phyloP scores from a whole-genome alignment of 2,797 vertebrate species.

The Pogoniulus pusillus region DNA sequence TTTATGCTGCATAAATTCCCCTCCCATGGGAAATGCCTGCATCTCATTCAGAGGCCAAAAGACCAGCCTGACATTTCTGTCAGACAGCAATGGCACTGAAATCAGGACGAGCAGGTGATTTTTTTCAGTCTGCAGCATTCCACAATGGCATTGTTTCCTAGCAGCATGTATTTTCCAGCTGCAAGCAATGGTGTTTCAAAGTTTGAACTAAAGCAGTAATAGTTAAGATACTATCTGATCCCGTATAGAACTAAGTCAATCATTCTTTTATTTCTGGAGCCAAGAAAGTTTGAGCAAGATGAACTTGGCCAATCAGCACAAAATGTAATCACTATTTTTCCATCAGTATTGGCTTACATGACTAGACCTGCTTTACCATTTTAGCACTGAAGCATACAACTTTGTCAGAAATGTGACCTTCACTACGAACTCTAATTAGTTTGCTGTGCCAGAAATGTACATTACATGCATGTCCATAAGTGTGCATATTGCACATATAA shows the following conservation, averaged over 20 bases:
- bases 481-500: background rate
- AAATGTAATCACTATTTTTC: slow-evolving; percentile 21
- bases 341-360: background rate
- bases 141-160: background rate
- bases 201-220: slow-evolving; percentile 5
- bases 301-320: background rate
- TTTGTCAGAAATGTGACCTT: background rate
- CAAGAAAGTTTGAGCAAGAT: background rate
- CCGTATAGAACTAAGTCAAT: slow-evolving; percentile 8
- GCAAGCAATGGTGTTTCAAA: background rate
- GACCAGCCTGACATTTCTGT: background rate
- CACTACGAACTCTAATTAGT: background rate
- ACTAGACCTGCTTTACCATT: background rate
- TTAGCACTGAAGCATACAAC: background rate
- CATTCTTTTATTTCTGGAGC: background rate
- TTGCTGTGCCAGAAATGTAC: background rate
- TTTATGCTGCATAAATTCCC: background rate
- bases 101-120: slow-evolving; percentile 46
- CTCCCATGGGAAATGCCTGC: background rate
- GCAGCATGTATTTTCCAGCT: background rate
- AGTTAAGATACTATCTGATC: slow-evolving; percentile 50
- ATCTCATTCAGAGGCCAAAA: background rate
- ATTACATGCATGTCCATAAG: accelerated
- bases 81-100: background rate
- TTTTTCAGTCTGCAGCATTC: slow-evolving; percentile 19